phyloP scores from a whole-genome alignment of 2,797 vertebrate genomes.

The Siniperca scherzeri region DNA sequence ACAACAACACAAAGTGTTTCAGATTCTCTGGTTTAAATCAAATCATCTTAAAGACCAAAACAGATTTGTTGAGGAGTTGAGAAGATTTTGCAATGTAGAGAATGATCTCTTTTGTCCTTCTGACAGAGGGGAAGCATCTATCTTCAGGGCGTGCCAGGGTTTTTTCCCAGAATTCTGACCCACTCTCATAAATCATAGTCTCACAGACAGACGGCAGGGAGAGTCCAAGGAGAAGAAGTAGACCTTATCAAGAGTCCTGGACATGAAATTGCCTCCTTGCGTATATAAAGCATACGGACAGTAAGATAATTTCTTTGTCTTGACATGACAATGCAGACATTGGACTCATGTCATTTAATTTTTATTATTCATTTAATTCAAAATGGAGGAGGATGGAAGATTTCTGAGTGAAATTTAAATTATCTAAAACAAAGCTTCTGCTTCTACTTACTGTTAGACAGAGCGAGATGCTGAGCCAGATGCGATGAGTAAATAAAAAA shows the following conservation, averaged over 20 bases:
- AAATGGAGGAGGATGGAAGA: conserved; percentile 32
- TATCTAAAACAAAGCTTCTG: conserved; percentile 61
- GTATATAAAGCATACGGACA: conserved; percentile 37
- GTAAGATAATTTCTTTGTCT: conserved; percentile 25
- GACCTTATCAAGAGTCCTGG: conserved; percentile 53
- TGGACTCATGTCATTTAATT: conserved; percentile 47
- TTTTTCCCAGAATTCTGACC: conserved; percentile 76
- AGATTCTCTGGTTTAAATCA: conserved; percentile 71
- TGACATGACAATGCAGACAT: conserved; percentile 52
- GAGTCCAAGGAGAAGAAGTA: conserved; percentile 55
- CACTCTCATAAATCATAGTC: conserved; percentile 70
- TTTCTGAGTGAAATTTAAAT: conserved; percentile 50
- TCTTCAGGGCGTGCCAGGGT: conserved; percentile 75
- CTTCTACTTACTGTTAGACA: conserved; percentile 68
- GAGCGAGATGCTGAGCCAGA: conserved; percentile 18
- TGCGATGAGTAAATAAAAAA: conserved; percentile 34
- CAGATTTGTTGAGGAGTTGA: conserved; percentile 65
- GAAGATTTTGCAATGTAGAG: conserved; percentile 72
- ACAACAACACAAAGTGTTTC: conserved; percentile 59
- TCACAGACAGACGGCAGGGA: conserved; percentile 56
- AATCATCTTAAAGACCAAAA: conserved; percentile 65
- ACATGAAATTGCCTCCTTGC: conserved; percentile 31
- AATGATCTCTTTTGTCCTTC: conserved; percentile 74
- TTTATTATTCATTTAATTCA: conserved; percentile 44
- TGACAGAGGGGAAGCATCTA: conserved; percentile 73